Base-by-base conservation (phyloP, 2,888 invertebrate species). In the Odontothrips loti region DNA sequence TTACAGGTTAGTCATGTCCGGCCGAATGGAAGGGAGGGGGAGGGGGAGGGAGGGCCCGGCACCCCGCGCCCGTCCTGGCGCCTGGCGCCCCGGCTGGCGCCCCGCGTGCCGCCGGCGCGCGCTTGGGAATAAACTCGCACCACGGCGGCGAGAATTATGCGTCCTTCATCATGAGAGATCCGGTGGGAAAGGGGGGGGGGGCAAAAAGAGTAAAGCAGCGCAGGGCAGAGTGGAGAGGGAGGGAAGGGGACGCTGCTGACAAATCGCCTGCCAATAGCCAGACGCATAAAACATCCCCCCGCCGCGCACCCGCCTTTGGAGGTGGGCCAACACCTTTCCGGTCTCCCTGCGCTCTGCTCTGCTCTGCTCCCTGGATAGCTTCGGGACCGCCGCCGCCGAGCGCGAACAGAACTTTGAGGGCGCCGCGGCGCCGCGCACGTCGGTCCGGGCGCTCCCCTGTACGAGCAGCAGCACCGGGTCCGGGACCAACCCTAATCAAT, bases 191-290 rank as follows among this genome's bases (percentile, higher is more conserved):
- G 58, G n/a, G 51, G 10, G 15, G 9, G 58, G 20, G 58, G 58
- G 51, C 20, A 51, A 51, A 51, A 58, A 58, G n/a, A 15, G 58
- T 20, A 58, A 58, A 58, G 23, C 68, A 27, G 12, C 11, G 12
- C 1, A 68, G 68, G 11, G 68, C 12, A 1, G 9, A 12, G 12
- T 8, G 12, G 68, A 27, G 23, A 12, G 12, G 27, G 27, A 23
- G 27, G 23, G 27, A 23, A 11, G 68, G 23, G 68, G 23, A 23
- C 11, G 23, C 27, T 75, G 27, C 68, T 75, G 68, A 27, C 68
- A 75, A 75, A 75, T 75, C 68, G 68, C 68, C 68, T 75, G 68
- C 68, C 68, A 75, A 75, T 75, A 75, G 68, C 68, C 68, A 75
- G 68, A 75, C 68, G 68, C 68, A 75, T 75, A 75, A 75, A 75